phyloP scores from a whole-genome alignment of 2,888 invertebrate genomes.

The Euclidia mi region DNA sequence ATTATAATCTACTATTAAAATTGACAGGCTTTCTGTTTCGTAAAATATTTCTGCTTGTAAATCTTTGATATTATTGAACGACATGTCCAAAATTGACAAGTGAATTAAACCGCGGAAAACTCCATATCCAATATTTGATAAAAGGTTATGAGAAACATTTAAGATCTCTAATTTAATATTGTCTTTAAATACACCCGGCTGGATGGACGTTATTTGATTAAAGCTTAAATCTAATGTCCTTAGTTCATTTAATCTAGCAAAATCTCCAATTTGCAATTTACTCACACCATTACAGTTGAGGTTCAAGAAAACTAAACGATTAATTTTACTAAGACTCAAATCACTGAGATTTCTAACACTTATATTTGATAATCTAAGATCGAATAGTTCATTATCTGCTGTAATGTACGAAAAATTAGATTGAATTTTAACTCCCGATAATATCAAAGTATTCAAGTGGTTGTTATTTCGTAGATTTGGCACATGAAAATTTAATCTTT shows the following conservation, averaged over 20 bases:
- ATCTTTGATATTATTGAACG: slow-evolving; percentile 69
- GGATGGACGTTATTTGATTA: slow-evolving; percentile 70
- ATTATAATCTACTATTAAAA: slow-evolving; percentile 74
- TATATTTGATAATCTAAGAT: slow-evolving; percentile 61
- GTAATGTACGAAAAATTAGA: slow-evolving; percentile 21
- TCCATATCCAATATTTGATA: slow-evolving; percentile 68
- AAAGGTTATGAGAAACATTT: slow-evolving; percentile 74
- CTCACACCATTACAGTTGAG: slow-evolving; percentile 67
- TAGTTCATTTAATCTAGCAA: slow-evolving; percentile 59
- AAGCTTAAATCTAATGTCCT: slow-evolving; percentile 69
- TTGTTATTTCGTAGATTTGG: slow-evolving; percentile 45
- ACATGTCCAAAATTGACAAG: slow-evolving; percentile 70
- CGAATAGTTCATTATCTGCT: slow-evolving; percentile 32
- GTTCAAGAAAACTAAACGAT: slow-evolving; percentile 54
- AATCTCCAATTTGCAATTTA: slow-evolving; percentile 58
- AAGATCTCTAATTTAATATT: slow-evolving; percentile 62
- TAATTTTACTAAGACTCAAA: slow-evolving; percentile 58
- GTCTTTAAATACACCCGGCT: slow-evolving; percentile 73
- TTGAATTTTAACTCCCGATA: slow-evolving; percentile 63
- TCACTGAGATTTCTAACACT: slow-evolving; percentile 58
- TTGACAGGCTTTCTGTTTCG: slow-evolving; percentile 61
- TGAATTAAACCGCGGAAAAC: slow-evolving; percentile 67
- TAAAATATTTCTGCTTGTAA: slow-evolving; percentile 72
- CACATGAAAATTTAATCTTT: slow-evolving; percentile 57
- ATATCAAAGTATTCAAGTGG: slow-evolving; percentile 53